Evolutionary conservation across 2,888 invertebrate species (phyloP).

Genomic region (Drosophila nigritarsus): DNA sequence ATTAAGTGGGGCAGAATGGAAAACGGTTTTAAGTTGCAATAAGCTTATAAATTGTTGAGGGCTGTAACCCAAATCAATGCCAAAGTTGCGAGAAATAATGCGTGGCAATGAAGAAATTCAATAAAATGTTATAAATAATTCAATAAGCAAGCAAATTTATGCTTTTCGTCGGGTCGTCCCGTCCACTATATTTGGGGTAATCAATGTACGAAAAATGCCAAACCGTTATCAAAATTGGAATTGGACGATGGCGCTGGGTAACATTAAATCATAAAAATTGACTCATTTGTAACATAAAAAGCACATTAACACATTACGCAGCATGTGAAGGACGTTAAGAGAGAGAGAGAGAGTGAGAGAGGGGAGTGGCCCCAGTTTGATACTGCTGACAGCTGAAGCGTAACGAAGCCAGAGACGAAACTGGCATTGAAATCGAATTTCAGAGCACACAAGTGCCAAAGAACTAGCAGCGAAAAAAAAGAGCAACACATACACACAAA

Average conservation of each 20-base stretch:
- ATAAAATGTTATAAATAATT: slow-evolving; percentile 77
- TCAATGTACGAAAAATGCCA: slow-evolving; percentile 70
- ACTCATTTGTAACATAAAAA: slow-evolving; percentile 84
- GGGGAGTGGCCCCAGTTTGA: slow-evolving; percentile 12
- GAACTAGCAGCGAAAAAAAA: slow-evolving; percentile 42
- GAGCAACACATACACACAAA: slow-evolving; percentile 24
- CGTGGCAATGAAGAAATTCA: slow-evolving; percentile 66
- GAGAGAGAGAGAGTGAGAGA: background rate
- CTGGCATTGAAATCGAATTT: slow-evolving; percentile 45
- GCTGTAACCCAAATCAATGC: slow-evolving; percentile 67
- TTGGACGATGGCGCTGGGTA: slow-evolving; percentile 45
- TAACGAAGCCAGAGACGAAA: slow-evolving; percentile 41
- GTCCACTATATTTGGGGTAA: slow-evolving; percentile 39
- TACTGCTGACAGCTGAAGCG: slow-evolving; percentile 66
- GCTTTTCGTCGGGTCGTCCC: slow-evolving; percentile 28
- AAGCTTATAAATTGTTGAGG: slow-evolving; percentile 32
- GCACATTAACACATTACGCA: slow-evolving; percentile 82
- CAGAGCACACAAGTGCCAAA: slow-evolving; percentile 45
- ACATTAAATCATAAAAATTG: slow-evolving; percentile 83
- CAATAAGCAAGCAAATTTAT: slow-evolving; percentile 72
- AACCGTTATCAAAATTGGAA: slow-evolving; percentile 72
- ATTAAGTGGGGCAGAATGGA: slow-evolving; percentile 48
- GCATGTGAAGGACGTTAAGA: slow-evolving; percentile 37
- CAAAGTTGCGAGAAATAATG: slow-evolving; percentile 54
- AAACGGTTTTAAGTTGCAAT: slow-evolving; percentile 38